A percentile compares a stretch with the other conserved stretches of the same genome.
These are phyloP conservation scores for Adelosebastes latens DNA, from an alignment of 2,797 vertebrate species.

Conservation along the genomic window DNA sequence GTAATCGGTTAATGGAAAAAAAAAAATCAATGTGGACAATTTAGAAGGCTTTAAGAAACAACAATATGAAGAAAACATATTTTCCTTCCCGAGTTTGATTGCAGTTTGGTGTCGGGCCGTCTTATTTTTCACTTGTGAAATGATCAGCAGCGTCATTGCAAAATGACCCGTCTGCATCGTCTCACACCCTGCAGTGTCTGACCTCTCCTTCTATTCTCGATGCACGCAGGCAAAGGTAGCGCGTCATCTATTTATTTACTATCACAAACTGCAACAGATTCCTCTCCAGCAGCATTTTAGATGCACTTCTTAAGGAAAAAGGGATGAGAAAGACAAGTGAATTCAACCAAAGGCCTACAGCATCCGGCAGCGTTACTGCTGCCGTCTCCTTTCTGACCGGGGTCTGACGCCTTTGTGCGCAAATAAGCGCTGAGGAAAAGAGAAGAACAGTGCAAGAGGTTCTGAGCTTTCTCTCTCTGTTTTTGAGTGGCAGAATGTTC, in stretches of 20 bases:
- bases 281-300: constrained; percentile 29
- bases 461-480: constrained; percentile 65
- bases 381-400: constrained; percentile 52
- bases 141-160: constrained; percentile 29
- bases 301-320: constrained; percentile 31
- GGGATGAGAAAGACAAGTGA: constrained; percentile 47
- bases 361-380: constrained; percentile 18
- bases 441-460: constrained; percentile 58
- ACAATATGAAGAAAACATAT: constrained; percentile 28
- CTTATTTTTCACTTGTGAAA: constrained; percentile 15
- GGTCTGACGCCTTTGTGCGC: constrained; percentile 48
- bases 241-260: constrained; percentile 49
- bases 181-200: constrained; percentile 13
- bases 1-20: constrained; percentile 48
- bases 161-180: constrained; percentile 20
- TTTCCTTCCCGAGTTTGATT: constrained; percentile 29
- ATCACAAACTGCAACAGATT: constrained; percentile 45
- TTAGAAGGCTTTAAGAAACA: constrained; percentile 40
- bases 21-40: constrained; percentile 45
- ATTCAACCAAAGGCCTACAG: constrained; percentile 54
- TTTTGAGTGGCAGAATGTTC: constrained; percentile 78
- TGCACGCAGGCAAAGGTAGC: constrained; percentile 5
- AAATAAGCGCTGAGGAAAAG: constrained; percentile 56
- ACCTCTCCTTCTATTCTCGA: constrained; percentile 21
- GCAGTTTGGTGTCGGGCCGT: constrained; percentile 7